Percentiles rank a stretch among this genome's conserved stretches.
phyloP scores from a whole-genome alignment of 2,797 vertebrate genomes.

The Enoplosus armatus region DNA sequence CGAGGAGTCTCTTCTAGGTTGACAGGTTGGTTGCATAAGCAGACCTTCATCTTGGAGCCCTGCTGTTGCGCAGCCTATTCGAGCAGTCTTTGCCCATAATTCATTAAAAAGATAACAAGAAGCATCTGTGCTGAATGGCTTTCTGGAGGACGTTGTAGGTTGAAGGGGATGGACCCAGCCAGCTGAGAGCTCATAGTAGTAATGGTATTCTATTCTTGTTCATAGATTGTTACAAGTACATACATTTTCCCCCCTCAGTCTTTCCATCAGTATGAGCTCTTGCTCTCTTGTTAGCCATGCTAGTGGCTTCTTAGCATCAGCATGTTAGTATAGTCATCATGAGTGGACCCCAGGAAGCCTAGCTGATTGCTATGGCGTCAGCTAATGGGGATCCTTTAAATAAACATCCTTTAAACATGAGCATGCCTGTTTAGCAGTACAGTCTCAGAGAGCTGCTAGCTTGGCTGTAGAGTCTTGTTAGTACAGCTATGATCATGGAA shows the following conservation, averaged over 20 bases:
- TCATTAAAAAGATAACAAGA: conserved; percentile 72
- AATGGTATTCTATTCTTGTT: conserved; percentile 12
- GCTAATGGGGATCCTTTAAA: too few relatives aligned
- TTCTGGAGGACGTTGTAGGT: conserved; percentile 38
- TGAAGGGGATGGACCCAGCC: conserved; percentile 1
- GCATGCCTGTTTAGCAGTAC: not conserved
- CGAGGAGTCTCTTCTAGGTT: conserved; percentile 42
- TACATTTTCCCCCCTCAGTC: too few relatives aligned
- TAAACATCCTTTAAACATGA: too few relatives aligned
- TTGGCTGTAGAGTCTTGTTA: not conserved
- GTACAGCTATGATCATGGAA: not conserved
- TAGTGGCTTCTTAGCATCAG: not conserved
- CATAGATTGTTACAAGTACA: too few relatives aligned
- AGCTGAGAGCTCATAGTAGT: not conserved
- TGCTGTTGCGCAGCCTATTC: conserved; percentile 46
- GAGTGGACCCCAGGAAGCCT: too few relatives aligned
- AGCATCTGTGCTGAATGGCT: conserved; percentile 66
- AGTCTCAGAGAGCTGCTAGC: not conserved
- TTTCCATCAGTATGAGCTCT: not conserved
- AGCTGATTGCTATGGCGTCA: too few relatives aligned
- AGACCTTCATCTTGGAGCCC: conserved; percentile 66
- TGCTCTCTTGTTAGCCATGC: not conserved
- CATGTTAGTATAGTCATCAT: not conserved
- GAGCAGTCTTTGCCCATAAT: conserved; percentile 50
- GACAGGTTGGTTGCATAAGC: conserved; percentile 67